These are phyloP conservation scores for Bergia puertoricense DNA, from an alignment of 92 coral and sea anemone genomes.

Conservation along the genomic window DNA sequence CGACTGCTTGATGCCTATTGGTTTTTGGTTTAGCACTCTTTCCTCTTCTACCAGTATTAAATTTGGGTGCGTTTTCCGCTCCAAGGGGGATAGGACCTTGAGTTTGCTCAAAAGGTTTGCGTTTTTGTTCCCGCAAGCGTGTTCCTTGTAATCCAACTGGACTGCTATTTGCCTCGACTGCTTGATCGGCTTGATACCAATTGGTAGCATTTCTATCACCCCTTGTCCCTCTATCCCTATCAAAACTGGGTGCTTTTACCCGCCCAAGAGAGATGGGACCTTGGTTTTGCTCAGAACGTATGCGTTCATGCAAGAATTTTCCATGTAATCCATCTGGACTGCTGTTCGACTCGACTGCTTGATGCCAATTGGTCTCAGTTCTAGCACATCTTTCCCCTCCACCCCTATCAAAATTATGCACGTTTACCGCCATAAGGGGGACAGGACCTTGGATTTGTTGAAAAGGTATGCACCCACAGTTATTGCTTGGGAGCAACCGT, in stretches of 20 bases:
- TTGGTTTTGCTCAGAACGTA: background rate
- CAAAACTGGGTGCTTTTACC: background rate
- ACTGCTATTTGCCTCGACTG: background rate
- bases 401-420: background rate
- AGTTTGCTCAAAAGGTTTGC: background rate
- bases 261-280: background rate
- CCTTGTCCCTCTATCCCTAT: background rate
- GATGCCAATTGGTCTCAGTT: background rate
- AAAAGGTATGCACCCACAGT: background rate
- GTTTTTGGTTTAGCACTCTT: background rate
- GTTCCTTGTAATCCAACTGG: background rate
- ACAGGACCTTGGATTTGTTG: background rate
- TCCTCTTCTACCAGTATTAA: background rate
- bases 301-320: no score
- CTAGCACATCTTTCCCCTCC: background rate
- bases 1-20: background rate
- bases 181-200: background rate
- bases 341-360: background rate
- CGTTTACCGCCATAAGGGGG: background rate
- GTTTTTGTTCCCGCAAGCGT: background rate
- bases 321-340: background rate
- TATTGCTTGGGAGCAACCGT: background rate
- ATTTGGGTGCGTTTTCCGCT: background rate
- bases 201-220: background rate
- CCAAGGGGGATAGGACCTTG: background rate